phyloP scores from a whole-genome alignment of 2,888 invertebrate genomes.

The Trisateles emortualis region DNA sequence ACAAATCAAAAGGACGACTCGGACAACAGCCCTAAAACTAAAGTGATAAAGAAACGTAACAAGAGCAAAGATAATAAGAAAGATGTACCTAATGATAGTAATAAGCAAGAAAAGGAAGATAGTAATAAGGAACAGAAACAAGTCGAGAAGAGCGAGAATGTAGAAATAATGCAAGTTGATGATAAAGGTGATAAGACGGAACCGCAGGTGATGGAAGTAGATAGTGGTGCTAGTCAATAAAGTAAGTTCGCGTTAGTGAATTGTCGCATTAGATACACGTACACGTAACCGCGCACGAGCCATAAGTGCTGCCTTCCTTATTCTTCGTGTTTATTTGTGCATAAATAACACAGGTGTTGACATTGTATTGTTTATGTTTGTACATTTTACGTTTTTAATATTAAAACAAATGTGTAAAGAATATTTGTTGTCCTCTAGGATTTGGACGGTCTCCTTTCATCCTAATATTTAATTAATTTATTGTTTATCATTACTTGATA shows the following conservation, averaged over 20 bases:
- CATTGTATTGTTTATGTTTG: constrained; percentile 81
- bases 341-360: constrained; percentile 75
- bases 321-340: constrained; percentile 70
- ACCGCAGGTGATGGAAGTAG: constrained; percentile 78
- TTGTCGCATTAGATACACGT: constrained; percentile 70
- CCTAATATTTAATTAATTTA: constrained; percentile 81
- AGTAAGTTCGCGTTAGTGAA: constrained; percentile 77
- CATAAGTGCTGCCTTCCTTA: constrained; percentile 55
- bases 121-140: constrained; percentile 54
- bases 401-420: constrained; percentile 63
- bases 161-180: constrained; percentile 68
- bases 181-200: constrained; percentile 67
- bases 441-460: constrained; percentile 72
- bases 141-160: constrained; percentile 54
- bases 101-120: constrained; percentile 58
- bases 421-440: constrained; percentile 70
- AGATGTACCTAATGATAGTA: constrained; percentile 59
- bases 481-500: constrained; percentile 84
- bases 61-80: constrained; percentile 80
- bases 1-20: constrained; percentile 55
- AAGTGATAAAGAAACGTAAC: constrained; percentile 78
- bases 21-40: constrained; percentile 66
- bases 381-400: constrained; percentile 81
- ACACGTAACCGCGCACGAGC: constrained; percentile 60
- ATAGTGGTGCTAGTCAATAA: constrained; percentile 85